These are phyloP conservation scores for Poicephalus gulielmi DNA, from an alignment of 2,113 vertebrate species.

Conservation along the genomic window DNA sequence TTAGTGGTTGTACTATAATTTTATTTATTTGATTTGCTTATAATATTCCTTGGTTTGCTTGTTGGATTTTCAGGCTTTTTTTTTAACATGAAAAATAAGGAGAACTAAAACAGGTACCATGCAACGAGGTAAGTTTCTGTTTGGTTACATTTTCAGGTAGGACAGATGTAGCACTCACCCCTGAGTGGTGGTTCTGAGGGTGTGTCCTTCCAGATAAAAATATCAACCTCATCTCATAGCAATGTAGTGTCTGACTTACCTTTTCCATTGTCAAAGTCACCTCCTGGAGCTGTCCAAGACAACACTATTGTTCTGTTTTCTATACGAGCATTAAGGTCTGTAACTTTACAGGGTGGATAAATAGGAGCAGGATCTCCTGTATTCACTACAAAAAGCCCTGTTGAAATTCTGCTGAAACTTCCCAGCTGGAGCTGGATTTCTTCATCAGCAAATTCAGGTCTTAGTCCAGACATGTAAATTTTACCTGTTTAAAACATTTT, in stretches of 20 bases:
- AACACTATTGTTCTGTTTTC: constrained; percentile 54
- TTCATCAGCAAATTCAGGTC: constrained; percentile 46
- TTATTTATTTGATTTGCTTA: not conserved
- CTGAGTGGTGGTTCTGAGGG: not conserved
- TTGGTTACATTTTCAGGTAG: not conserved
- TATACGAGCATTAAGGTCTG: constrained; percentile 64
- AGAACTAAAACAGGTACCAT: not conserved
- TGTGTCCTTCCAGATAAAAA: not conserved
- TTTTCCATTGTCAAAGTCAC: constrained; percentile 67
- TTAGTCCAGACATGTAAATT: constrained; percentile 64
- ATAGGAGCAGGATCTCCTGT: not conserved
- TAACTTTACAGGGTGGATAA: constrained; percentile 68
- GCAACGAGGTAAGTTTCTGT: not conserved
- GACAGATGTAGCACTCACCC: not conserved
- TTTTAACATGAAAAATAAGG: not conserved
- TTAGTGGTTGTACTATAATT: not conserved
- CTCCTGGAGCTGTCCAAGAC: constrained; percentile 76
- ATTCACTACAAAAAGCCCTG: constrained; percentile 52
- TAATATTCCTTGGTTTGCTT: not conserved
- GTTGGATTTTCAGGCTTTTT: not conserved
- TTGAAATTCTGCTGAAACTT: constrained; percentile 65
- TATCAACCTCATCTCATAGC: not conserved
- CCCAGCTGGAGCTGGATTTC: constrained; percentile 19
- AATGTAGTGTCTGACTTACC: constrained; percentile 46
- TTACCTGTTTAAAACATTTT: constrained; percentile 35